A percentile compares a stretch with the other conserved stretches of the same genome.
Conservation (phyloP, 1,140 invertebrate genomes). For the Bombus balteatus region DNA sequence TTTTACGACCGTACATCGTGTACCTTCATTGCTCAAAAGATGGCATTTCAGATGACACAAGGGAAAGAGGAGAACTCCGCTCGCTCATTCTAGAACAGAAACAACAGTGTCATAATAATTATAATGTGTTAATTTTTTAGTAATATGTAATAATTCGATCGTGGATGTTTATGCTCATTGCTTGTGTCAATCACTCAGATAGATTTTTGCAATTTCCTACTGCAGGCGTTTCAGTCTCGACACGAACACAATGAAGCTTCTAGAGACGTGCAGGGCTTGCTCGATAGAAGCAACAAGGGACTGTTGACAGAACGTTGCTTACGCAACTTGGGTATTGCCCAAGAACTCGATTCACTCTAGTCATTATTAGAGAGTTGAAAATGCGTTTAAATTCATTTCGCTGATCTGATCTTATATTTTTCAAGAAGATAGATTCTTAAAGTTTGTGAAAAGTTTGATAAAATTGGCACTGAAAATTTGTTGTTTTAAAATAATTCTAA, state of each 20-base stretch:
- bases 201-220: not conserved
- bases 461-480: not conserved
- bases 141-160: not conserved
- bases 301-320: not conserved
- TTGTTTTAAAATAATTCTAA: not conserved
- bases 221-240: not conserved
- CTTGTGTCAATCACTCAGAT: not conserved
- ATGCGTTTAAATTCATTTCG: too few species aligned
- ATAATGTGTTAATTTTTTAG: not conserved
- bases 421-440: too few species aligned
- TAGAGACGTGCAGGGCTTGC: not conserved
- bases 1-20: not conserved
- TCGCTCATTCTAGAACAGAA: not conserved
- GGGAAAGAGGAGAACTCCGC: not conserved
- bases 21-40: not conserved
- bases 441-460: not conserved
- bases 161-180: not conserved
- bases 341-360: not conserved
- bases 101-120: not conserved
- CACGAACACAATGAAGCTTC: not conserved
- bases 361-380: not conserved
- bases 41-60: not conserved
- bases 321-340: not conserved
- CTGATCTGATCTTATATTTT: not conserved
- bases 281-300: constrained; percentile 2